Percentiles rank a stretch among this genome's conserved stretches.
Conservation (phyloP, 2,888 invertebrate genomes). For the Mythimna impura region DNA sequence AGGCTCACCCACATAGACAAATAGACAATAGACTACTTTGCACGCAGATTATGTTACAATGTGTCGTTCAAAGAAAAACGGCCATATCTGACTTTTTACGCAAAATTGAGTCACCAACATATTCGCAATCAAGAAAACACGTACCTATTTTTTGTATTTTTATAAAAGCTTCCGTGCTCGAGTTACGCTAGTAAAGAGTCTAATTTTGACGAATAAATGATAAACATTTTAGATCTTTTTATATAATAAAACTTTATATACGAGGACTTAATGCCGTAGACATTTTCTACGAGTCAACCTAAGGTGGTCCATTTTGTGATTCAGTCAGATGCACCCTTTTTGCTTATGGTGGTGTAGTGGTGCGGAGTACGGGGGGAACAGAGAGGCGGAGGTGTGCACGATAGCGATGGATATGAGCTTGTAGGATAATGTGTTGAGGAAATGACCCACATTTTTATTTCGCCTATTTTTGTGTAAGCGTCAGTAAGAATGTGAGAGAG, state of each 20-base stretch:
- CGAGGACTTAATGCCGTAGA: not conserved
- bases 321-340: not conserved
- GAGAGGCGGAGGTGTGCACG: constrained; percentile 16
- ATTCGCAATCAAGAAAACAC: not conserved
- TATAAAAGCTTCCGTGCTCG: not conserved
- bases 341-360: not conserved
- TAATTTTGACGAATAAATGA: not conserved
- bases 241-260: no score
- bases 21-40: constrained; percentile 59
- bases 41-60: constrained; percentile 45
- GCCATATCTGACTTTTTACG: not conserved
- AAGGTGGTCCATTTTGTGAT: not conserved
- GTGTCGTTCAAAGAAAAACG: not conserved
- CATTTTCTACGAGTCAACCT: no score
- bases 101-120: not conserved
- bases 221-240: not conserved
- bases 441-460: constrained; percentile 10
- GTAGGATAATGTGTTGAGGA: constrained; percentile 18
- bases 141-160: not conserved
- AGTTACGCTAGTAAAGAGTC: not conserved
- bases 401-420: constrained; percentile 29
- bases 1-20: constrained; percentile 31
- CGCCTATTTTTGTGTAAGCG: not conserved
- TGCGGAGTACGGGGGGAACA: not conserved
- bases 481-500: not conserved